Evolutionary conservation across 2,797 vertebrate genomes (phyloP), one percentile per base, ranked within the genome.

Genomic region (Periparus ater): DNA sequence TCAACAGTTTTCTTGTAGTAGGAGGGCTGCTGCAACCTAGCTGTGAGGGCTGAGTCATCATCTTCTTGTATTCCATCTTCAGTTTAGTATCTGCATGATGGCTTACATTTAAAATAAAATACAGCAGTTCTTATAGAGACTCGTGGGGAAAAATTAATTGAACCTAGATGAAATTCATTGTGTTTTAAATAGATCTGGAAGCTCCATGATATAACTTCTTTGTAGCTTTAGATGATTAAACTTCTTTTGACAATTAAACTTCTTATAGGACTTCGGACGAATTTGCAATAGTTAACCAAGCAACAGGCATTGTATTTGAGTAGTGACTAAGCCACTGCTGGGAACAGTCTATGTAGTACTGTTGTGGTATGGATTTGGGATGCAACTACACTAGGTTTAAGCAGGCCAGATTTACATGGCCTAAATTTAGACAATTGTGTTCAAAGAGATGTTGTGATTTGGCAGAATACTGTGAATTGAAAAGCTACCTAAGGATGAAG

Each of bases 131-230:
- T 51, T 54, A 25, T 1, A 76, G 70, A 81, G 51, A 51, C 40
- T 79, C 15, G 0, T 51, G 44, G 36, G 36, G 44, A 58, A 79
- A 72, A 94, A 85, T 84, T 62, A 88, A 51, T 47, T 81, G 62
- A 82, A 84, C 2, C 1, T 42, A 61, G 36, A 38, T 76, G 4
- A 73, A 91, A 76, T 66, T n/a, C 0, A 50, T 6, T 68, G 22
- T 90, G n/a, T 92, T 96, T 89, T 75, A 85, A 83, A 72, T 74
- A 77, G 61, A 74, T 42, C 40, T 88, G 44, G 72, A 76, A 86
- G 17, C 19, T 83, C 45, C 57, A 32, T 82, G 32, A 47, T 42
- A 32, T 3, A 71, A 60, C 6, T 38, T 62, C 25, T 77, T 83
- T 44, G 23, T 65, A 74, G 62, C 34, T 86, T 81, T 38, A 40